These are phyloP conservation scores for Apteryx mantelli DNA, from an alignment of 2,113 vertebrate genomes.

Conservation along the genomic window DNA sequence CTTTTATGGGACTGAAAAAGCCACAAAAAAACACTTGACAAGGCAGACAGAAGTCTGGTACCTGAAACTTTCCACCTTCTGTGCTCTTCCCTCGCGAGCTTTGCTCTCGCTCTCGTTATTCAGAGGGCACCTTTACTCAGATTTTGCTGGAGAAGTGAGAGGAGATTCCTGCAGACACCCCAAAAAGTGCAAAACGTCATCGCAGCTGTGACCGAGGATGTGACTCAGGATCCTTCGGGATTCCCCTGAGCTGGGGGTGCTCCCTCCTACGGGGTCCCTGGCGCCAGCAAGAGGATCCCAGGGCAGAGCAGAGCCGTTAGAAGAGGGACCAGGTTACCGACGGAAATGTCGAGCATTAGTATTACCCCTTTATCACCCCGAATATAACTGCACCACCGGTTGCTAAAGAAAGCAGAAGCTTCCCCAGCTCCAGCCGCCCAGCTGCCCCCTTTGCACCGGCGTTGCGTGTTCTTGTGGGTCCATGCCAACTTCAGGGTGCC, in stretches of 20 bases:
- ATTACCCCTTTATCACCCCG: not conserved
- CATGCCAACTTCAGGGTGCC: not conserved
- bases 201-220: no score
- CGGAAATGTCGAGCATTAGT: not conserved
- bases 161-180: not conserved
- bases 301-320: not conserved
- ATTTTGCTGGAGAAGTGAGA: not conserved
- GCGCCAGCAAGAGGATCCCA: not conserved
- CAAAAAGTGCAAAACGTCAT: not conserved
- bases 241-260: not conserved
- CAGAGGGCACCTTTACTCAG: not conserved
- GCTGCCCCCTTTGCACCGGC: not conserved
- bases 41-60: not conserved
- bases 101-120: not conserved
- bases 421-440: not conserved
- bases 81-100: not conserved
- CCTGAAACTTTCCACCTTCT: not conserved
- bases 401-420: not conserved
- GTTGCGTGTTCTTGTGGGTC: not conserved
- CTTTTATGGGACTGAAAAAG: not conserved
- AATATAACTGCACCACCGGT: not conserved
- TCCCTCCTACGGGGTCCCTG: not conserved
- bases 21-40: not conserved
- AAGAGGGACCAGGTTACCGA: not conserved
- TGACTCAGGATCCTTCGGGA: fast-evolving